Percentiles rank a stretch among this genome's conserved stretches.
Evolutionary conservation across 2,888 invertebrate genomes (phyloP).

Genomic region (Mystacides longicornis): DNA sequence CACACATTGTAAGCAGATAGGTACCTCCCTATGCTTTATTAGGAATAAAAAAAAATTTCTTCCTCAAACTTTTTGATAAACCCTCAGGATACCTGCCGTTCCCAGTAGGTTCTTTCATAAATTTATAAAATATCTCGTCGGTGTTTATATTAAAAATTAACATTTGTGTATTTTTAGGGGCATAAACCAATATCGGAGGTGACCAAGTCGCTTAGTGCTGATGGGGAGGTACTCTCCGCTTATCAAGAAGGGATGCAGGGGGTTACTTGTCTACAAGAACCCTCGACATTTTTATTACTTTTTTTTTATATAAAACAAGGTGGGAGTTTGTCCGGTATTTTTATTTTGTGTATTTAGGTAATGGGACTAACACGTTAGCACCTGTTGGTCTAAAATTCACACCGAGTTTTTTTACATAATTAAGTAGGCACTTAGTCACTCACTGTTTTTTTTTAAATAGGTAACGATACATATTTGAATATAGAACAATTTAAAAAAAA

Average conservation of each 20-base stretch:
- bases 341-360: neutral
- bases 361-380: neutral
- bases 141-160: conserved; percentile 27
- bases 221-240: neutral
- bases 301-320: neutral
- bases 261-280: neutral
- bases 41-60: too few species aligned
- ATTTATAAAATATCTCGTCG: conserved; percentile 21
- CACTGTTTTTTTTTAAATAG: too few species aligned
- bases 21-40: too few species aligned
- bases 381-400: too few species aligned
- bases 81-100: neutral
- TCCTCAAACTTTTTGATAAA: neutral
- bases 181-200: conserved; percentile 25
- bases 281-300: neutral
- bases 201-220: neutral
- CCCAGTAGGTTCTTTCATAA: neutral
- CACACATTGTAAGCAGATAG: too few species aligned
- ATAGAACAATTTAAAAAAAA: too few species aligned
- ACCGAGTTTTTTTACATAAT: too few species aligned
- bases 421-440: too few species aligned
- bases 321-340: neutral
- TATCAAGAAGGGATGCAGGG: neutral
- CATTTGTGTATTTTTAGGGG: conserved; percentile 19
- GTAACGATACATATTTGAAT: too few species aligned